Base-by-base conservation (phyloP, 2,113 vertebrate species). In the Tyto alba region DNA sequence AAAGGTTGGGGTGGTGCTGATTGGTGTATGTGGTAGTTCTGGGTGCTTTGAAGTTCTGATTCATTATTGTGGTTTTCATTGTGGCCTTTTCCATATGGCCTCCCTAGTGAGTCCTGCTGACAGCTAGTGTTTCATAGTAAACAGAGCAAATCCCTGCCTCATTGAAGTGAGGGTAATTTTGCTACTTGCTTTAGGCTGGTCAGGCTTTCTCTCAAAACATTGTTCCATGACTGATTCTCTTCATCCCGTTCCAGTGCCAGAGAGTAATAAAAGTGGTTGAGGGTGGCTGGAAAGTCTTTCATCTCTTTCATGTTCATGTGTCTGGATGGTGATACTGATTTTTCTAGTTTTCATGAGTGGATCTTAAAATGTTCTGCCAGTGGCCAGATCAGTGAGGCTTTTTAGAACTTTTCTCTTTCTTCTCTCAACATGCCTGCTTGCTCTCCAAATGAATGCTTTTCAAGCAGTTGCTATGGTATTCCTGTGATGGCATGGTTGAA, bases 181-280 rank as follows among this genome's bases (percentile, higher is more conserved):
- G 69, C 78, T 86, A 20, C 80, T 94, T 78, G 91, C 83, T 96
- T 93, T 78, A 89, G 92, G 76, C 88, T 2, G 16, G 34, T 68
- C 52, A 81, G 73, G 62, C 85, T 89, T 95, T 95, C 85, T 93
- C 55, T 90, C 34, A 52, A 69, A 93, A 90, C 77, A 16, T 68
- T 96, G 64, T 86, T 93, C 75, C 27, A 11, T 94, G 92, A 92
- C 66, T 87, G 88, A 84, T 94, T 93, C 40, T 87, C 83, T 93
- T 96, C 68, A 94, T 96, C 90, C 68, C 69, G 6, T 91, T 95
- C 95, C 91, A 96, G 91, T 84, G 68, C 25, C 60, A 82, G 53
- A 34, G 76, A 78, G 56, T 74, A 93, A 40, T 71, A 78, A 43
- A 71, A 41, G 14, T 82, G 48, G 56, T 72, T 9, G 36, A 95